phyloP scores from a whole-genome alignment of 1,140 invertebrate species.

The Pseudomyrmex sp. region DNA sequence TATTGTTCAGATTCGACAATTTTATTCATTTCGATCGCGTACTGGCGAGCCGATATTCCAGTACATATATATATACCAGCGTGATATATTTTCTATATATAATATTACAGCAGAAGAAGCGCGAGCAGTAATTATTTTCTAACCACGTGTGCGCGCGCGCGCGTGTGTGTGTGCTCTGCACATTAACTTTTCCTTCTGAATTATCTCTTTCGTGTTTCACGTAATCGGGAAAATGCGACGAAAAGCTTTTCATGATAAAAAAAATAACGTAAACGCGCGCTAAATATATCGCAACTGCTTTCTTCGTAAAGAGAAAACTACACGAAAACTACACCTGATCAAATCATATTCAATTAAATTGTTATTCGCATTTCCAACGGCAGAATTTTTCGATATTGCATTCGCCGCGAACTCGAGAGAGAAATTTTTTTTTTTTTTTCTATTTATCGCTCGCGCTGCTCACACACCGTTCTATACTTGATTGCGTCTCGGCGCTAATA shows the following conservation, averaged over 20 bases:
- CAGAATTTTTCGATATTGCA: background rate
- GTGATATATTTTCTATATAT: background rate
- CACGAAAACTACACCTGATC: background rate
- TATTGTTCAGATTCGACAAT: conserved; percentile 30
- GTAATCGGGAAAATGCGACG: conserved; percentile 17
- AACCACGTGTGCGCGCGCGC: background rate
- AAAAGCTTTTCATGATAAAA: conserved; percentile 1
- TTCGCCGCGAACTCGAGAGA: no score
- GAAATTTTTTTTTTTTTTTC: background rate
- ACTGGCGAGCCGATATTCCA: conserved; percentile 13
- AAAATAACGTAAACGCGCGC: background rate
- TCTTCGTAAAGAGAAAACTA: background rate
- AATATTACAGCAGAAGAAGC: conserved; percentile 18
- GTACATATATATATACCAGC: background rate
- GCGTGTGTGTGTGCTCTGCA: background rate
- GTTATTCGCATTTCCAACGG: background rate
- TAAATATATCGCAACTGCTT: background rate
- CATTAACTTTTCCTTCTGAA: conserved; percentile 31
- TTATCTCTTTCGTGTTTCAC: background rate
- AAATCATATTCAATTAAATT: background rate
- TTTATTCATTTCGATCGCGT: conserved; percentile 24
- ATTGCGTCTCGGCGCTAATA: conserved; percentile 34
- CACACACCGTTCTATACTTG: conserved; percentile 21
- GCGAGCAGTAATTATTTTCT: conserved; percentile 43
- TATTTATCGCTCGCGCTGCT: conserved; percentile 11